Conservation (phyloP, 2,888 invertebrate genomes). For the Drosophila acutilabella region DNA sequence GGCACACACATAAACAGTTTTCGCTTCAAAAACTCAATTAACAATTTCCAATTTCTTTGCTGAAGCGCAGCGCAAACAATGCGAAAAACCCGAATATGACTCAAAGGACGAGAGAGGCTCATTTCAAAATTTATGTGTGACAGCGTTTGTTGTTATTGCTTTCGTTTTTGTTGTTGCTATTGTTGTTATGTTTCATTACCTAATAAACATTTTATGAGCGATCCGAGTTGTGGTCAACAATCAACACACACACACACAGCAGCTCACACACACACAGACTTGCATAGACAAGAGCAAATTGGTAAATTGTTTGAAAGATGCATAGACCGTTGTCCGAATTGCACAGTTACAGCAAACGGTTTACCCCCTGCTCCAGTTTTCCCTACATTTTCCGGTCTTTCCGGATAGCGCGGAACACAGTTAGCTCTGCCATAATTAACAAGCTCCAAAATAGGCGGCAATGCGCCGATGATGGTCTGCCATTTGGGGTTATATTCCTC, state of each 20-base stretch:
- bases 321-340: constrained; percentile 33
- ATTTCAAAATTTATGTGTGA: constrained; percentile 65
- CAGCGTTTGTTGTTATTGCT: constrained; percentile 50
- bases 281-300: constrained; percentile 60
- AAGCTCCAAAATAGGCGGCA: constrained; percentile 57
- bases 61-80: constrained; percentile 48
- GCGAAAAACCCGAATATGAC: constrained; percentile 17
- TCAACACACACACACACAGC: constrained; percentile 22
- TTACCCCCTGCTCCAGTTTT: neutral
- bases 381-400: neutral
- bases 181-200: constrained; percentile 73
- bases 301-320: constrained; percentile 79
- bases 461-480: constrained; percentile 57
- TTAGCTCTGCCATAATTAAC: constrained; percentile 64
- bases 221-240: constrained; percentile 38
- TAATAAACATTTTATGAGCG: constrained; percentile 76
- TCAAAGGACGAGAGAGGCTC: constrained; percentile 53
- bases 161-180: constrained; percentile 46
- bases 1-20: constrained; percentile 22
- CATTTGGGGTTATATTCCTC: constrained; percentile 23
- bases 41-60: constrained; percentile 48
- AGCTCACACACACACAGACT: constrained; percentile 4
- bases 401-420: constrained; percentile 30
- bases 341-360: constrained; percentile 6
- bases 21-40: constrained; percentile 65